Conservation (phyloP, 2,888 invertebrate genomes). For the Loripinus fragilis region DNA sequence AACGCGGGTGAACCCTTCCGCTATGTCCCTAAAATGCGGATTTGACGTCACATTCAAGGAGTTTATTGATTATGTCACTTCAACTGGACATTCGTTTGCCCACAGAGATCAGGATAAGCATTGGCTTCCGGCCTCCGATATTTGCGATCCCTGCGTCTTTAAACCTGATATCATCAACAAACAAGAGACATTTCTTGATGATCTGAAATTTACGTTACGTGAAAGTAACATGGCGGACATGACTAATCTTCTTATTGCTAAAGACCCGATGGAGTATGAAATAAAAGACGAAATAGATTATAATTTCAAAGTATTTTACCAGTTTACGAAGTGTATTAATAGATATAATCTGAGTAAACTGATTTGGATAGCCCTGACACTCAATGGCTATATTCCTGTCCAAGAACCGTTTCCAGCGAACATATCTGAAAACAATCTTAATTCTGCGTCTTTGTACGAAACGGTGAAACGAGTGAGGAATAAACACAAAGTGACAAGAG, state of each 20-base stretch:
- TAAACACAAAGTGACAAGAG: conserved; percentile 31
- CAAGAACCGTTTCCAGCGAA: conserved; percentile 28
- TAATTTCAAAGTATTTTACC: conserved; percentile 32
- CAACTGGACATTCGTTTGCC: conserved; percentile 20
- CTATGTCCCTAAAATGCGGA: conserved; percentile 53
- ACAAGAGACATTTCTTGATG: conserved; percentile 62
- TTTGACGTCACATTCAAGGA: conserved; percentile 69
- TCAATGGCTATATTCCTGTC: conserved; percentile 64
- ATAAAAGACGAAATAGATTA: conserved; percentile 53
- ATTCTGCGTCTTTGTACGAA: conserved; percentile 18
- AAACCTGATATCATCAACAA: conserved; percentile 59
- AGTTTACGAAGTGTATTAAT: conserved; percentile 29
- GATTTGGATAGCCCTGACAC: conserved; percentile 63
- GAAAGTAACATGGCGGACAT: conserved; percentile 43
- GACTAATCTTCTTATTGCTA: conserved; percentile 15
- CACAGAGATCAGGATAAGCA: conserved; percentile 58
- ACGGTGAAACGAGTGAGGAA: conserved; percentile 22
- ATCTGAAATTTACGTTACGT: conserved; percentile 51
- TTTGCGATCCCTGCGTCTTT: conserved; percentile 68
- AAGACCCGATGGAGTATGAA: conserved; percentile 43
- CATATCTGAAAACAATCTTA: conserved; percentile 19
- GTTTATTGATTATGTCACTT: conserved; percentile 59
- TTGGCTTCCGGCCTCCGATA: conserved; percentile 63
- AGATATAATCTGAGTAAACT: conserved; percentile 33
- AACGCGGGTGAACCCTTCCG: conserved; percentile 23